Base-by-base conservation (phyloP, 2,113 vertebrate species). In the Podiceps cristatus region DNA sequence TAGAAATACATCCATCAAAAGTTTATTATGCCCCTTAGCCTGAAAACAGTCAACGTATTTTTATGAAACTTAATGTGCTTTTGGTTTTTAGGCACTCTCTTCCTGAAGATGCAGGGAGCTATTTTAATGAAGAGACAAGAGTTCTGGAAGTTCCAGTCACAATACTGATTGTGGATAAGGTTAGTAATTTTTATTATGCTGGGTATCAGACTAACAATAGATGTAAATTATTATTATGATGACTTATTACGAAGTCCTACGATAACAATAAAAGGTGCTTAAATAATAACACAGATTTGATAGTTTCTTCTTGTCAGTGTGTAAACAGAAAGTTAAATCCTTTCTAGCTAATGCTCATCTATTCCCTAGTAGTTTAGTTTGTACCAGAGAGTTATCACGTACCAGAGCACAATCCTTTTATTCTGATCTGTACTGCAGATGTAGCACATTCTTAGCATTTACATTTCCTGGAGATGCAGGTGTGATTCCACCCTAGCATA, bases 81-180 rank as follows among this genome's bases (percentile, higher is more conserved):
- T 58, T 72, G 40, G 37, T 88, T 97, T 96, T 42, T 95, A 99
- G 99, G 96, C 94, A 11, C 6, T 98, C 99, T 58, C 98, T 99
- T 84, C 88, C 98, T 1, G 88, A 98, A 80, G 99, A 99, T 27
- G 99, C 99, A 10, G 75, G 95, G 29, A 92, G 67, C 10, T 99
- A 98, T 90, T 99, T 99, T 91, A 98, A 98, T 96, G 92, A 85
- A 35, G 98, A 98, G 12, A 99, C 98, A 5, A 86, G 98, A 49
- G 98, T 99, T 52, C 97, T 99, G 96, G 99, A 99, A 96, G 99
- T 97, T 50, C 99, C 99, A 2, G 62, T 99, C 97, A 95, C 90
- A 2, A 97, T 99, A 67, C 94, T 98, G 73, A 97, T 99, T 44
- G 85, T 98, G 52, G 98, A 99, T 91, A 99, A 99, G 99, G 99